Evolutionary conservation across 2,113 vertebrate genomes (phyloP).

Genomic region (Pterocles gutturalis): DNA sequence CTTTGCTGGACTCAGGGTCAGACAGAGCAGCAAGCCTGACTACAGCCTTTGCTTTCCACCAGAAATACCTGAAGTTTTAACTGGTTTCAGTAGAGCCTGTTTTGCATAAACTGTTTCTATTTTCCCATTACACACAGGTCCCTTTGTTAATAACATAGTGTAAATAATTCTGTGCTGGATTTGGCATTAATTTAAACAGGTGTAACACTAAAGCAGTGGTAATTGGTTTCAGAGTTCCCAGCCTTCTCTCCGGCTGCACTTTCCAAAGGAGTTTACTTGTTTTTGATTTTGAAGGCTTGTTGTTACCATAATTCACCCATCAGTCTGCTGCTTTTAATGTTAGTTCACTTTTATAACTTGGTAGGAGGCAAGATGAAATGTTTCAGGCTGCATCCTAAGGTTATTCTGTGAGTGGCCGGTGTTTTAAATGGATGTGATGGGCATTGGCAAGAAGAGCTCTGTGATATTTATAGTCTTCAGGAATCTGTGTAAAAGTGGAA

Average conservation of each 20-base stretch:
- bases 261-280: constrained; percentile 21
- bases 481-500: constrained; percentile 9
- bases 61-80: not conserved
- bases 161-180: constrained; percentile 49
- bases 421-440: not conserved
- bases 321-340: constrained; percentile 3
- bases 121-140: constrained; percentile 56
- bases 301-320: constrained; percentile 33
- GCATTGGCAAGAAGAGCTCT: not conserved
- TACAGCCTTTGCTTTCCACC: not conserved
- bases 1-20: fast-evolving
- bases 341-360: not conserved
- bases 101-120: constrained; percentile 53
- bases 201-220: constrained; percentile 25
- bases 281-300: constrained; percentile 29
- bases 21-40: not conserved
- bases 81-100: constrained; percentile 18
- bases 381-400: not conserved
- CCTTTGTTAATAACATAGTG: constrained; percentile 49
- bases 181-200: constrained; percentile 59
- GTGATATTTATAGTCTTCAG: constrained; percentile 30
- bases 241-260: not conserved
- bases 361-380: not conserved
- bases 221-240: constrained; percentile 52
- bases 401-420: not conserved